phyloP scores from a whole-genome alignment of 30 jellyfish, hydroid and myxozoan genomes.

The Pseudorhiza aurosa region DNA sequence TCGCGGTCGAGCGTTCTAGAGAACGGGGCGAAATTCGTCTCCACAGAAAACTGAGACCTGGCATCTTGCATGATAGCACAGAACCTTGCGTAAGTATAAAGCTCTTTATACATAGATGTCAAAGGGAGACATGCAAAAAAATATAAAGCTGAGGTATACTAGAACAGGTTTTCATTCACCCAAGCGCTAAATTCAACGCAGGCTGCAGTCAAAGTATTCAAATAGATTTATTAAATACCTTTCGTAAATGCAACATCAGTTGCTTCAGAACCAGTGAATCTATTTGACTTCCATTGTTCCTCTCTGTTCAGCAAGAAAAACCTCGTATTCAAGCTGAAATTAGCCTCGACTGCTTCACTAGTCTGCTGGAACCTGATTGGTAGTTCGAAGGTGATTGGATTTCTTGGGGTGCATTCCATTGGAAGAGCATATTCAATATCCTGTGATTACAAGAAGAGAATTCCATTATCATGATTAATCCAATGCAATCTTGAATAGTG shows the following conservation, averaged over 20 bases:
- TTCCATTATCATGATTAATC: too few relatives aligned
- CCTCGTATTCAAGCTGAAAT: constrained; percentile 93
- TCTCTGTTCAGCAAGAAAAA: constrained; percentile 69
- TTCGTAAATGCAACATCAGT: constrained; percentile 78
- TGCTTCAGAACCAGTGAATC: constrained; percentile 84
- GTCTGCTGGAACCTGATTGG: constrained; percentile 98
- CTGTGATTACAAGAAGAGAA: constrained; percentile 18
- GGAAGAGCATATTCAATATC: constrained; percentile 77
- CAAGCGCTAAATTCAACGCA: neutral
- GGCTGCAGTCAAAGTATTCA: constrained; percentile 28
- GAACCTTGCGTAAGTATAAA: too few relatives aligned
- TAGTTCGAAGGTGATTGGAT: constrained; percentile 77
- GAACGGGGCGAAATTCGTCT: too few relatives aligned
- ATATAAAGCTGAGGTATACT: too few relatives aligned
- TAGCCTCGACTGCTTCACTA: constrained; percentile 94
- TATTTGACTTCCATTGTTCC: constrained; percentile 71
- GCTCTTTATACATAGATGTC: too few relatives aligned
- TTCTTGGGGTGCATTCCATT: constrained; percentile 88
- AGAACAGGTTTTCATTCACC: neutral
- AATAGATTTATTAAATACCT: constrained; percentile 35
- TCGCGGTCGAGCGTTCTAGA: too few relatives aligned
- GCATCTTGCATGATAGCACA: too few relatives aligned
- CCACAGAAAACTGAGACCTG: too few relatives aligned
- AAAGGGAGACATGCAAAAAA: too few relatives aligned
- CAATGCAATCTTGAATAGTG: too few relatives aligned